Evolutionary conservation across 2,888 invertebrate genomes (phyloP), one percentile per base, ranked within the genome.

Genomic region (Agriopis aurantiaria): DNA sequence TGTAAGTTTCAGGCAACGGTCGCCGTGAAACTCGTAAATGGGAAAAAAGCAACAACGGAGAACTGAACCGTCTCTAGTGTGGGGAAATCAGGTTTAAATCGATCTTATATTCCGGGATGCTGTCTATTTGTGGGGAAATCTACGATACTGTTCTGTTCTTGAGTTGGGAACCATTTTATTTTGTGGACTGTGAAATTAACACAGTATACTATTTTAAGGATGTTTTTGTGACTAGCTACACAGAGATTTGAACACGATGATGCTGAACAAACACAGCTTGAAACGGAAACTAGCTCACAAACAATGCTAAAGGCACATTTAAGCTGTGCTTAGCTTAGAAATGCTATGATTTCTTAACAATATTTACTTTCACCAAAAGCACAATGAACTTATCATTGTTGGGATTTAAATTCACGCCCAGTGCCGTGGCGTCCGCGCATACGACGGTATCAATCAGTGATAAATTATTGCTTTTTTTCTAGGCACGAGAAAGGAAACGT

Each of bases 1-100:
- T 93, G 93, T 94, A 94, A 93, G 93, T 94, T 94, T 94, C 93
- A 94, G 93, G 93, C 92, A 92, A 92, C 93, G 93, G 93, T 93
- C 93, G 92, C 93, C 92, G 93, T 94, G 93, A 93, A 94, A 93
- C 93, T 93, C 93, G 93, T 93, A 93, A 94, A 94, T 93, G 93
- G 93, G 92, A 92, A 93, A 94, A 93, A 94, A 93, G 93, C 93
- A 93, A 94, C 93, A 94, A 91, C 93, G 89, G 87, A 88, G 90
- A 92, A 89, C 89, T 92, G 88, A 91, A 92, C 91, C 88, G 88
- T 85, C 89, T 85, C 84, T 92, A 93, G 93, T 89, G 93, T 87
- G 78, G 93, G 87, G 91, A 87, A 87, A 86, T 76, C 71, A 69
- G 73, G 73, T 80, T 78, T 77, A 70, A 78, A 83, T 79, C 75